Conservation (phyloP, 2,888 invertebrate genomes). For the Nasonovia ribisnigri region DNA sequence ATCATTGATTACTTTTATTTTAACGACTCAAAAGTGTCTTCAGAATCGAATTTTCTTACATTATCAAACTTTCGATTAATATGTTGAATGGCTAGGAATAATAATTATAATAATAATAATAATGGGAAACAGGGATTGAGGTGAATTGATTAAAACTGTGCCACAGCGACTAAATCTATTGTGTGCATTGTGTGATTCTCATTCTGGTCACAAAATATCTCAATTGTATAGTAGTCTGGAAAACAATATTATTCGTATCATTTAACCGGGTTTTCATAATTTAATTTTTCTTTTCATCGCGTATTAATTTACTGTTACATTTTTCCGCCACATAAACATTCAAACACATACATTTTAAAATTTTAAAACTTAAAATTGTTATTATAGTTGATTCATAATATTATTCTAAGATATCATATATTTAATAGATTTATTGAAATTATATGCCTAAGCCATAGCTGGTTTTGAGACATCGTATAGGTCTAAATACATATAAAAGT, state of each 20-base stretch:
- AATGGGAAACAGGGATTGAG: neutral
- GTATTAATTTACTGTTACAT: neutral
- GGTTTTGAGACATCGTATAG: neutral
- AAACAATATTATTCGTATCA: neutral
- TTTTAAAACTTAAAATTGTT: neutral
- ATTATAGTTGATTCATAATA: neutral
- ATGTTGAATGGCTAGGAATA: neutral
- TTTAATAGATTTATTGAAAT: neutral
- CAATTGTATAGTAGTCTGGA: neutral
- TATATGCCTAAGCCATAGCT: neutral
- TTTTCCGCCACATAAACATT: neutral
- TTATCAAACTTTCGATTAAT: neutral
- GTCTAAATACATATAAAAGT: neutral
- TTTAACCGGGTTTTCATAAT: neutral
- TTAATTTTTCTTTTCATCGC: neutral
- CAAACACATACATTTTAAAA: too few relatives aligned
- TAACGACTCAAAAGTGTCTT: neutral
- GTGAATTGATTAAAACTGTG: neutral
- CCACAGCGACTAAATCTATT: neutral
- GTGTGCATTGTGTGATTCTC: neutral
- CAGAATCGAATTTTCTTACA: neutral
- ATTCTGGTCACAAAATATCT: neutral
- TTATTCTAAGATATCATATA: neutral
- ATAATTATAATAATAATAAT: neutral
- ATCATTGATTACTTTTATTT: constrained; percentile 7